Base-by-base conservation (phyloP, 1,140 invertebrate genomes). In the Micrasema longulum region DNA sequence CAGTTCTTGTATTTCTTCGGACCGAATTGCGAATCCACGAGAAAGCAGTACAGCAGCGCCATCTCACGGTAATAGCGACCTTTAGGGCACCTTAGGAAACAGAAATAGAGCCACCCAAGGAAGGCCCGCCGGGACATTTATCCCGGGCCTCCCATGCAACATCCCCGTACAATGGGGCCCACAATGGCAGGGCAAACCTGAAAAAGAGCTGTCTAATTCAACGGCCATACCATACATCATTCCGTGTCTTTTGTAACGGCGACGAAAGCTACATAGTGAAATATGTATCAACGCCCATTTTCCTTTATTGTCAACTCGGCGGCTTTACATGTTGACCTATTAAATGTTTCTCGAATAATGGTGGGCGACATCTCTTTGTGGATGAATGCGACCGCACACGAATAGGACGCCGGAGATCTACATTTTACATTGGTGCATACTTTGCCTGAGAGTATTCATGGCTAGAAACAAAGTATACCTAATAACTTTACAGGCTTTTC, bases 271-370 rank as follows among this genome's bases (percentile, higher is more conserved):
- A 64, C 69, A 69, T 52, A 55, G 64, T 75, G 55, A 64, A 75
- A 75, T 69, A 72, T 72, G 66, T 63, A 75, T 75, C 73, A 72
- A 75, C 73, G 73, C 73, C 69, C 68, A 63, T 74, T 72, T n/a
- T 69, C 69, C 67, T 72, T 72, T 75, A 69, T 71, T 75, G 69
- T 74, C 73, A 66, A 41, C 55, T 31, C 53, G 38, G 45, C 60
- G 41, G 36, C 66, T 65, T 74, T 62, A 69, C 48, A 55, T 69
- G 72, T 65, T 53, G 68, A 64, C 71, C 71, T 67, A 68, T 73
- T 73, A 71, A 71, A 71, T 52, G 65, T 53, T 23, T 50, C 71
- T 22, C 53, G 38, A 53, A 55, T 57, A 64, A 71, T 71, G 60
- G 50, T 64, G 53, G 55, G 14, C 60, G 47, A 50, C 47, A 22